These are phyloP conservation scores for Dasyornis broadbenti DNA, from an alignment of 2,113 vertebrate species.

Conservation along the genomic window DNA sequence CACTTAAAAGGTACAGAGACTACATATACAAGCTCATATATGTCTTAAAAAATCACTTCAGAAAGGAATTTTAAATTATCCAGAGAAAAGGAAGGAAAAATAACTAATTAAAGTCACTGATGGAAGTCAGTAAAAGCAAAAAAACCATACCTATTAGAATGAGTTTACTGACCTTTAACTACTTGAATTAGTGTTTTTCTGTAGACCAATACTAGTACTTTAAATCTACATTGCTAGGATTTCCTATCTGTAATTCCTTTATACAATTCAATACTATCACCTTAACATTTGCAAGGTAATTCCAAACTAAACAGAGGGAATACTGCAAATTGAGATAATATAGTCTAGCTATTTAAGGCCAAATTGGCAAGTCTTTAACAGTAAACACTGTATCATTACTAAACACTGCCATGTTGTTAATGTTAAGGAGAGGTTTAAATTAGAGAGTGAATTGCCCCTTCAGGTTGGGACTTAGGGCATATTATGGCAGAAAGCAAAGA, in stretches of 20 bases:
- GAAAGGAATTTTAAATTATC: neutral
- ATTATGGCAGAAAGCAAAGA: neutral
- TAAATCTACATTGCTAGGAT: neutral
- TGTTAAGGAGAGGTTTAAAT: slow-evolving; percentile 22
- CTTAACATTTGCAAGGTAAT: slow-evolving; percentile 26
- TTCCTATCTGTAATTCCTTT: neutral
- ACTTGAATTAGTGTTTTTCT: neutral
- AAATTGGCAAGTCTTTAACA: slow-evolving; percentile 39
- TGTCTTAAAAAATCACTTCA: neutral
- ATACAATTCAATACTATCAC: neutral
- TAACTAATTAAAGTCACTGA: neutral
- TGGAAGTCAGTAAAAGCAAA: neutral
- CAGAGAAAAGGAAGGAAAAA: neutral
- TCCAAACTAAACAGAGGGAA: slow-evolving; percentile 45
- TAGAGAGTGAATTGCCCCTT: neutral
- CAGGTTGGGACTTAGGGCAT: neutral
- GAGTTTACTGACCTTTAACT: neutral
- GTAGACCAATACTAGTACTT: neutral
- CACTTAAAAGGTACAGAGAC: slow-evolving; percentile 18
- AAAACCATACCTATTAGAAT: neutral
- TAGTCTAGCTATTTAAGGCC: slow-evolving; percentile 25
- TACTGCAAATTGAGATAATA: slow-evolving; percentile 37
- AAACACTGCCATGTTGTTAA: slow-evolving; percentile 40
- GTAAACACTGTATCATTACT: slow-evolving; percentile 30
- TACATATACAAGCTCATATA: neutral